Percentiles rank a stretch among this genome's conserved stretches.
phyloP scores from a whole-genome alignment of 2,113 vertebrate species.

The Gymnorhina tibicen region DNA sequence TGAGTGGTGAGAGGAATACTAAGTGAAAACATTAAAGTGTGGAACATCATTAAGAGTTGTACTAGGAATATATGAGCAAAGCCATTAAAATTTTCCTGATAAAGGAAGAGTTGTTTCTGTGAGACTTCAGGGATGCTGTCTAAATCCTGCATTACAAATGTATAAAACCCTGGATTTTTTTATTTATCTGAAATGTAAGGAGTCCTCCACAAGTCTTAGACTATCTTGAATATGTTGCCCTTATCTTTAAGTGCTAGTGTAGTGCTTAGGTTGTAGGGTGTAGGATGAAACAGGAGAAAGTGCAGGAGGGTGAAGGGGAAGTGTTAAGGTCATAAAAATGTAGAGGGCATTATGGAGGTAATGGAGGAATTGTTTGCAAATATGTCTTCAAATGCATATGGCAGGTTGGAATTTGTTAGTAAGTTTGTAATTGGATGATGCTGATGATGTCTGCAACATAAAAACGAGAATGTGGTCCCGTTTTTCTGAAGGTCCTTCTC shows the following conservation, averaged over 20 bases:
- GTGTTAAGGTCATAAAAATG: not conserved
- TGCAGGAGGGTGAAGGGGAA: not conserved
- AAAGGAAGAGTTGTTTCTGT: not conserved
- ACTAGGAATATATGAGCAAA: not conserved
- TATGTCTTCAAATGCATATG: not conserved
- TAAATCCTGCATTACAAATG: not conserved
- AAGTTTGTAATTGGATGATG: not conserved
- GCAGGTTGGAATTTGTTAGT: not conserved
- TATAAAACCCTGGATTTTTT: not conserved
- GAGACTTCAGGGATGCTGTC: not conserved
- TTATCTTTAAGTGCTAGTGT: not conserved
- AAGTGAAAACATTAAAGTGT: not conserved
- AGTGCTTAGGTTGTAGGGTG: no score
- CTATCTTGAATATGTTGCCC: not conserved
- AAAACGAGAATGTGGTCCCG: not conserved
- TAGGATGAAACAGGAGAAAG: not conserved
- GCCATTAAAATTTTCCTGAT: not conserved
- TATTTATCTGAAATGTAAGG: not conserved
- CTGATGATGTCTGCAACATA: not conserved
- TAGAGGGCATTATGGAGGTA: not conserved
- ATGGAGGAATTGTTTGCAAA: not conserved
- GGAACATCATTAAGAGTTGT: not conserved
- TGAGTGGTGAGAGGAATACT: not conserved
- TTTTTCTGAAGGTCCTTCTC: not conserved
- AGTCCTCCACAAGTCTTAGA: not conserved